Base-by-base conservation (phyloP, 2,797 vertebrate genomes). In the Anomalospiza imberbis region DNA sequence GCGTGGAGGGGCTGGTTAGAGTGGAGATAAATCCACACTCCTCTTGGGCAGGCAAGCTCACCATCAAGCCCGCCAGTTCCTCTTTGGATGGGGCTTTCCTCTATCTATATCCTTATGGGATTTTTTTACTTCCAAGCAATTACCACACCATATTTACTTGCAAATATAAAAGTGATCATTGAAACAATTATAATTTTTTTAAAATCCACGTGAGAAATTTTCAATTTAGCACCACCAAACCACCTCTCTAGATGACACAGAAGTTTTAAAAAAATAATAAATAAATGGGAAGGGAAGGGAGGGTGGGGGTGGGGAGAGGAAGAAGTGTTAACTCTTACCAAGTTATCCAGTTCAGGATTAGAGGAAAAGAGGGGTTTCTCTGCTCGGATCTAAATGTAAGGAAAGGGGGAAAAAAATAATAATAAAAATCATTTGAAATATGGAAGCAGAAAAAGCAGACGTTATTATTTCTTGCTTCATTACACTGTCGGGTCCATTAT, bases 331-430 rank as follows among this genome's bases (percentile, higher is more conserved):
- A 86, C 80, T 86, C 99, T 99, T 99, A 99, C 99, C 99, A 99
- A 98, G 98, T 99, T 99, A 98, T 99, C 99, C 98, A 99, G 98
- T 96, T 99, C 99, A 94, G 99, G 99, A 98, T 99, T 99, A 96
- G 99, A 99, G 97, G 99, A 99, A 98, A 99, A 99, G 97, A 99
- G 98, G 97, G 99, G 99, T 97, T 99, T 99, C 98, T 99, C 99
- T 98, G 99, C 99, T 96, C 99, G 99, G 97, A 99, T 99, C 99
- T 99, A 98, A 97, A 99, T 94, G 90, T 75, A 97, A 94, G 96
- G 93, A 93, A 96, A 93, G 86, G 62, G 70, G 31, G 12, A 5
- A 26, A 32, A 36, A 38, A 53, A 75, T 40, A 74, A 81, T 47
- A 74, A 84, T 94, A 93, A 96, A 76, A 98, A 93, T 88, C 12